Base-by-base conservation (phyloP, 2,888 invertebrate species). In the Idaea aversata region DNA sequence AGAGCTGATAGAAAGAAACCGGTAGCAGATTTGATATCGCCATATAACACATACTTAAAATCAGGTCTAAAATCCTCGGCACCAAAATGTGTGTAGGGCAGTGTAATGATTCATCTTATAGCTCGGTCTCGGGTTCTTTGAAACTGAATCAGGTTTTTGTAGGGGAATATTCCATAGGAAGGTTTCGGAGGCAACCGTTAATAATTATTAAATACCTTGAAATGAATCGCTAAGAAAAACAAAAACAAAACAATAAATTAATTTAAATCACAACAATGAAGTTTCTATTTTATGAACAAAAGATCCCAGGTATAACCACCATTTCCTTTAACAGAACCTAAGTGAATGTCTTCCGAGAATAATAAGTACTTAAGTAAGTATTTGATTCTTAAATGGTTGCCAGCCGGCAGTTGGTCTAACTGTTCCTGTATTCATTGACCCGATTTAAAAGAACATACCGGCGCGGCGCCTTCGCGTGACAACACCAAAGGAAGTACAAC, bases 391-490 rank as follows among this genome's bases (percentile, higher is more conserved):
- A 58, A 58, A 58, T 58, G 58, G 58, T 58, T 13, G 15, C 58
- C 58, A 58, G 58, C 16, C 16, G 16, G 47, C 47, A 47, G 47
- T 47, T 16, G 15, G 15, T 58, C 58, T 67, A 67, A 67, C 66
- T 63, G 69, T 69, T 69, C 61, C 65, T 65, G 63, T 63, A 62
- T 65, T 36, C 61, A 64, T 61, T 70, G 69, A 70, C 72, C 72
- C 65, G 65, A 67, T 72, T 72, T 66, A 47, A 47, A 59, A 69
- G 69, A 70, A 61, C 71, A 72, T 63, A 5, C 10, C 15, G 57
- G 60, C 57, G 65, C 60, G 72, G 67, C 67, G 69, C 67, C 71
- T 71, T 67, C 35, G 67, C 69, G 61, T 72, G 70, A 70, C 68
- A 65, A 63, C 15, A 63, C 64, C 69, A 68, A 59, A 67, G 65